Percentiles rank a stretch among this genome's conserved stretches.
Conservation (phyloP, 2,113 vertebrate species). For the Tragulus kanchil region DNA sequence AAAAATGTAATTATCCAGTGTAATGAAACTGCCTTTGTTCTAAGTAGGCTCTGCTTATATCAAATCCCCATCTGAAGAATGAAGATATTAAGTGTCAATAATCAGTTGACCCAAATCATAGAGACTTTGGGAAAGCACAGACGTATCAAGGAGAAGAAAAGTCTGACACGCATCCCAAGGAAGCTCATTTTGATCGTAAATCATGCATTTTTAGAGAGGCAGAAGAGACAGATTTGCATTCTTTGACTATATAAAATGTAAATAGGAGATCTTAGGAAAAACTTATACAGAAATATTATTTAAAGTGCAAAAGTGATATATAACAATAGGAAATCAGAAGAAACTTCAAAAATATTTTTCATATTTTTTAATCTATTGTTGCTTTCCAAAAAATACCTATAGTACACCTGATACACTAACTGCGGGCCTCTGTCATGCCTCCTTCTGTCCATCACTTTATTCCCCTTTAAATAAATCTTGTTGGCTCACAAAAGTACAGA, state of each 20-base stretch:
- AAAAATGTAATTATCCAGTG: conserved; percentile 90
- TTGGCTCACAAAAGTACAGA: background rate
- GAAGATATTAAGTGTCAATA: conserved; percentile 87
- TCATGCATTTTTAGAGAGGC: conserved; percentile 47
- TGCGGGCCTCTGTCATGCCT: background rate
- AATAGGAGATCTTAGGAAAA: conserved; percentile 8
- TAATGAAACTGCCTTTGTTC: conserved; percentile 90
- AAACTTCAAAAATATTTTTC: background rate
- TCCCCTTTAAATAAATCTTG: background rate
- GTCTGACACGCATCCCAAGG: background rate
- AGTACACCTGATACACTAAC: background rate
- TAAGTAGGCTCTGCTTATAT: conserved; percentile 86
- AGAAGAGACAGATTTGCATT: conserved; percentile 8
- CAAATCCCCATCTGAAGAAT: conserved; percentile 76
- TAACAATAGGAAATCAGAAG: background rate
- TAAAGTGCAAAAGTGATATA: background rate
- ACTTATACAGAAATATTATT: conserved; percentile 20
- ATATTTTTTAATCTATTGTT: background rate
- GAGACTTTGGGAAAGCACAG: conserved; percentile 54
- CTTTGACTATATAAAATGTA: background rate
- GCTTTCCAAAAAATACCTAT: background rate
- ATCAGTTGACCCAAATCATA: conserved; percentile 88
- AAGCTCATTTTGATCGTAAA: background rate
- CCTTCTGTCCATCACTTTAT: too few relatives aligned
- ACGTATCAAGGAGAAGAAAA: background rate